A percentile compares a stretch with the other conserved stretches of the same genome.
phyloP scores from a whole-genome alignment of 92 coral and sea anemone species.

The Porites divaricata region DNA sequence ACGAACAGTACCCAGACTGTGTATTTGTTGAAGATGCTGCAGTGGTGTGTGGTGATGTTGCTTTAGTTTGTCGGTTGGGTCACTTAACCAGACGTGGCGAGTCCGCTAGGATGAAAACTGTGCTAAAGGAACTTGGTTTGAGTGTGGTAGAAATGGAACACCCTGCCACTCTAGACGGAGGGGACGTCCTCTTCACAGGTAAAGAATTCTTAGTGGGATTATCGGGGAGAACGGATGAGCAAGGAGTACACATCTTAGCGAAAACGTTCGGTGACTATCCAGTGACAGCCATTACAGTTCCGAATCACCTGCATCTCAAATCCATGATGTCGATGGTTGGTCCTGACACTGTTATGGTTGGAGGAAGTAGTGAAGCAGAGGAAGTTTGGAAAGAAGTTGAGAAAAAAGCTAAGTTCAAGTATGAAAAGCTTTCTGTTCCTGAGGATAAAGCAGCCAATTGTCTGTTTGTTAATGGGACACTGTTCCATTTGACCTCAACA shows the following conservation, averaged over 20 bases:
- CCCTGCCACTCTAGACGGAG: conserved; percentile 91
- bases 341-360: conserved; percentile 64
- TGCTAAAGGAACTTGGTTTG: conserved; percentile 71
- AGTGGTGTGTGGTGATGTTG: conserved; percentile 79
- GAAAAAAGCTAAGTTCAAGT: conserved; percentile 71
- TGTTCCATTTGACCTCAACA: conserved; percentile 65
- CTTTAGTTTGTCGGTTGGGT: conserved; percentile 75
- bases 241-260: conserved; percentile 67
- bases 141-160: conserved; percentile 73
- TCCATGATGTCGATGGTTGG: conserved; percentile 91
- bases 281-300: conserved; percentile 63
- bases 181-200: conserved; percentile 97
- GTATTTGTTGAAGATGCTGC: conserved; percentile 95
- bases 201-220: conserved; percentile 91
- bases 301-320: conserved; percentile 76
- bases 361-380: conserved; percentile 70
- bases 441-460: conserved; percentile 89
- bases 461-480: conserved; percentile 79
- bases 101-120: conserved; percentile 56
- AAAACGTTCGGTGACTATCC: conserved; percentile 83
- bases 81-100: conserved; percentile 86
- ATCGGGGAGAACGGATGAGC: conserved; percentile 72
- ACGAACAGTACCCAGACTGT: conserved; percentile 85
- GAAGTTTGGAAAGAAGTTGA: conserved; percentile 72
- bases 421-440: conserved; percentile 71